These are phyloP conservation scores for Scaptomyza pallida DNA, from an alignment of 1,140 invertebrate species.

Conservation along the genomic window DNA sequence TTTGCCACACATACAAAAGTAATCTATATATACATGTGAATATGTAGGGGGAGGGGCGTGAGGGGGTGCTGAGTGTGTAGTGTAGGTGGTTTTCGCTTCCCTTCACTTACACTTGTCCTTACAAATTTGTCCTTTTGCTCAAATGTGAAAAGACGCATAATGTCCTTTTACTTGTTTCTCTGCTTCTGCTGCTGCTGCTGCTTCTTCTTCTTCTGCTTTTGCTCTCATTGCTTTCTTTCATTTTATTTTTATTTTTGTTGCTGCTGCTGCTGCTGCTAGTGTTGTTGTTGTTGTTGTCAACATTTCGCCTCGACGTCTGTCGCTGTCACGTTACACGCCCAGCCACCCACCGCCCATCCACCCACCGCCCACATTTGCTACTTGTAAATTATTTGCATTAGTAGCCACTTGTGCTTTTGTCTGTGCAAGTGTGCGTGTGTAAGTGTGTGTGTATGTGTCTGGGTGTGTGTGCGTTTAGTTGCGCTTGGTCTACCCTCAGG, in stretches of 20 bases:
- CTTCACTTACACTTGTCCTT: conserved; percentile 82
- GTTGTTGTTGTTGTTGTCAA: conserved; percentile 72
- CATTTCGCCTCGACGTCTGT: conserved; percentile 73
- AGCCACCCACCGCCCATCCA: conserved; percentile 63
- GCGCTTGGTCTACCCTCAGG: conserved; percentile 57
- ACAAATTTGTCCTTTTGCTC: conserved; percentile 82
- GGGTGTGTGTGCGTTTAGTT: conserved; percentile 54
- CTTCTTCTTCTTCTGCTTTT: conserved; percentile 36
- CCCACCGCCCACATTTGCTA: conserved; percentile 71
- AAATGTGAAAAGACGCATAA: conserved; percentile 83
- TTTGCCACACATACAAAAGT: conserved; percentile 31
- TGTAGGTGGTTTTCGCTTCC: conserved; percentile 35
- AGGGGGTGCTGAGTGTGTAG: not conserved
- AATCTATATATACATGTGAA: conserved; percentile 12
- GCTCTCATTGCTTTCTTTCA: conserved; percentile 25
- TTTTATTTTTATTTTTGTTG: conserved; percentile 30
- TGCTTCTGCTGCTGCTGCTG: conserved; percentile 11
- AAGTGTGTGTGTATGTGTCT: conserved; percentile 16
- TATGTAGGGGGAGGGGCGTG: conserved; percentile 7
- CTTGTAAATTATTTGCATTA: conserved; percentile 83
- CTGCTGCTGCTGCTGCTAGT: conserved; percentile 31
- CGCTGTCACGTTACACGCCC: conserved; percentile 65
- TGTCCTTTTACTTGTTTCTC: conserved; percentile 74
- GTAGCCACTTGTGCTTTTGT: conserved; percentile 75
- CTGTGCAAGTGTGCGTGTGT: conserved; percentile 28